A percentile compares a stretch with the other conserved stretches of the same genome.
These are phyloP conservation scores for Gila orcuttii DNA, from an alignment of 2,113 vertebrate species.

Conservation along the genomic window DNA sequence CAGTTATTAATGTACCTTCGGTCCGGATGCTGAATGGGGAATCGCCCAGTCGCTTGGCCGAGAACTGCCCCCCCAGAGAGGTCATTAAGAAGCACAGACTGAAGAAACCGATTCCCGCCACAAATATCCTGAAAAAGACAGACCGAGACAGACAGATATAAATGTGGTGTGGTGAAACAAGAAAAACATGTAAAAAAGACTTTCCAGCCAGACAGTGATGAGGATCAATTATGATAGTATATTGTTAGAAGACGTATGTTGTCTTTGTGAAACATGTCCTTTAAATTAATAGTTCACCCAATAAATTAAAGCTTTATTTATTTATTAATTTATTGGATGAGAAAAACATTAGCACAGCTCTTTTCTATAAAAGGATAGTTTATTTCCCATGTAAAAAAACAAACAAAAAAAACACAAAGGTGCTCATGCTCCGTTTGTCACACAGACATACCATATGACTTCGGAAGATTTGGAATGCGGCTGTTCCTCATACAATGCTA, in stretches of 20 bases:
- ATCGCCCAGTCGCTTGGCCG: slow-evolving; percentile 86
- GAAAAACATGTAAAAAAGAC: not conserved
- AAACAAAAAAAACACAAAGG: not conserved
- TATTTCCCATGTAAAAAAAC: not conserved
- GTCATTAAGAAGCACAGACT: slow-evolving; percentile 98
- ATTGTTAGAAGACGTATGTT: not conserved
- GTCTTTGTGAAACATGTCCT: not conserved
- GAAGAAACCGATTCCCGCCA: slow-evolving; percentile 95
- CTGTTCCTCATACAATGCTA: too few relatives aligned
- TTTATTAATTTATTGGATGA: too few relatives aligned
- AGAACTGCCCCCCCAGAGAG: slow-evolving; percentile 94
- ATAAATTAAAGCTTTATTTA: too few relatives aligned
- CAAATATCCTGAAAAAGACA: slow-evolving; percentile 85
- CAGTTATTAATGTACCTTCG: slow-evolving; percentile 81
- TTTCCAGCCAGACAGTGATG: not conserved
- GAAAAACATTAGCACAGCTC: not conserved
- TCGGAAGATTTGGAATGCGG: too few relatives aligned
- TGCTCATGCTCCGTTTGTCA: not conserved
- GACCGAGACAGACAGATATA: slow-evolving; percentile 49
- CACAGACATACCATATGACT: too few relatives aligned
- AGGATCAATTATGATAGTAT: not conserved
- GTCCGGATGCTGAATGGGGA: slow-evolving; percentile 92
- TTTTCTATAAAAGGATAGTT: not conserved
- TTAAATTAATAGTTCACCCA: not conserved
- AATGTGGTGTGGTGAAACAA: slow-evolving; percentile 33